Percentiles rank a stretch among this genome's conserved stretches.
Evolutionary conservation across 2,797 vertebrate genomes (phyloP).

Genomic region (Pantherophis alleghaniensis): DNA sequence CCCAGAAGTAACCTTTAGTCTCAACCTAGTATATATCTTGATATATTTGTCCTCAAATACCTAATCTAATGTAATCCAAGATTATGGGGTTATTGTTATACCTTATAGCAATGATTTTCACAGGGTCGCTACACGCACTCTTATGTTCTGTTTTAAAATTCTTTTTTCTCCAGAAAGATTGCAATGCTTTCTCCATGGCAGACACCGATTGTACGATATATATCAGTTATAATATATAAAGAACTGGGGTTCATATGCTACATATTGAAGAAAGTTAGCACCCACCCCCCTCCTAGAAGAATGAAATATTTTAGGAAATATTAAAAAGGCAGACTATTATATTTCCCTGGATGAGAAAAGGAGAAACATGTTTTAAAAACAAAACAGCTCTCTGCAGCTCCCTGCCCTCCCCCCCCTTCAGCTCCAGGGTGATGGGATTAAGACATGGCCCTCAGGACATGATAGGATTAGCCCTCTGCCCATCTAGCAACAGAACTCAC

Average conservation of each 20-base stretch:
- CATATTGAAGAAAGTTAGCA: too few relatives aligned
- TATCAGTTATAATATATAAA: background rate
- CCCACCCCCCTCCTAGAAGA: too few relatives aligned
- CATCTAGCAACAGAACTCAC: too few relatives aligned
- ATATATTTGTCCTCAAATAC: background rate
- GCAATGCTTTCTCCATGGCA: background rate
- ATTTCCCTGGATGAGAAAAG: too few relatives aligned
- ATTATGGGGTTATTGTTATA: background rate
- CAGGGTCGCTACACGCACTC: background rate
- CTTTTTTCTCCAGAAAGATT: background rate
- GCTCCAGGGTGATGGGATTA: too few relatives aligned
- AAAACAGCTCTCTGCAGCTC: too few relatives aligned
- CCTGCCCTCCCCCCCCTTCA: too few relatives aligned
- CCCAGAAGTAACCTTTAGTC: background rate
- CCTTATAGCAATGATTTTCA: background rate
- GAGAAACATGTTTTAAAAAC: too few relatives aligned
- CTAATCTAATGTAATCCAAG: background rate
- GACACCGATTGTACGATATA: background rate
- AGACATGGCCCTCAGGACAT: too few relatives aligned
- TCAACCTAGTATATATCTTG: background rate
- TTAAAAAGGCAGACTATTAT: too few relatives aligned
- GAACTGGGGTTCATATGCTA: background rate
- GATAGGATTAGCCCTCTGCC: too few relatives aligned
- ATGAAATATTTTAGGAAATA: too few relatives aligned
- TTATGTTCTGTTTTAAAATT: background rate